These are phyloP conservation scores for Darevskia mixta DNA, from an alignment of 2,797 vertebrate species.

Conservation along the genomic window DNA sequence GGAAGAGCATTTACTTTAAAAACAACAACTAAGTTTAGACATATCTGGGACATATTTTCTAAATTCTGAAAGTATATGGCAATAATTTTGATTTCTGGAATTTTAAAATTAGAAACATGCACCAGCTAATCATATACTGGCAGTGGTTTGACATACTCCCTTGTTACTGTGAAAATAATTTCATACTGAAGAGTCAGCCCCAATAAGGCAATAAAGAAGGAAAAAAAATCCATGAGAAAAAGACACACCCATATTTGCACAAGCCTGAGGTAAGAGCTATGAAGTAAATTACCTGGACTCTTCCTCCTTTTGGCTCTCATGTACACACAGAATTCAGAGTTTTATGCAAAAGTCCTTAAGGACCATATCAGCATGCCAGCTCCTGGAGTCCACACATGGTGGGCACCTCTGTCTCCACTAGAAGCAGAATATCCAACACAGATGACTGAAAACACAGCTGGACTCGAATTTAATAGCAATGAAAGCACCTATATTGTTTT, in stretches of 20 bases:
- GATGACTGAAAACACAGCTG: neutral
- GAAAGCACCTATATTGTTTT: neutral
- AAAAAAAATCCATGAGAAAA: neutral
- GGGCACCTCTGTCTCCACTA: neutral
- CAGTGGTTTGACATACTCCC: neutral
- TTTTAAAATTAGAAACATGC: neutral
- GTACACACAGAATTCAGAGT: neutral
- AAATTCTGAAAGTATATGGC: neutral
- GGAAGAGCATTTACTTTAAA: neutral
- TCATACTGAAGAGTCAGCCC: neutral
- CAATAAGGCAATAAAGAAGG: neutral
- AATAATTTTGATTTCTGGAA: neutral
- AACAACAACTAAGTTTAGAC: neutral
- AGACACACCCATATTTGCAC: conserved; percentile 1
- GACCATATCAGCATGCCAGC: conserved; percentile 41
- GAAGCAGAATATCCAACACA: neutral
- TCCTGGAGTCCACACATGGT: too few species aligned
- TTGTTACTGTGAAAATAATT: conserved; percentile 34
- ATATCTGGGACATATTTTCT: neutral
- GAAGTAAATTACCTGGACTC: conserved; percentile 47
- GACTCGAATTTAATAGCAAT: neutral
- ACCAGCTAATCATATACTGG: neutral
- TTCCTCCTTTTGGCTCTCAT: conserved; percentile 43
- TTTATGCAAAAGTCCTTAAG: conserved; percentile 53
- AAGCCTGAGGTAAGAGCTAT: neutral